Conservation (phyloP, 2,888 invertebrate species). For the Acrobasis suavella region DNA sequence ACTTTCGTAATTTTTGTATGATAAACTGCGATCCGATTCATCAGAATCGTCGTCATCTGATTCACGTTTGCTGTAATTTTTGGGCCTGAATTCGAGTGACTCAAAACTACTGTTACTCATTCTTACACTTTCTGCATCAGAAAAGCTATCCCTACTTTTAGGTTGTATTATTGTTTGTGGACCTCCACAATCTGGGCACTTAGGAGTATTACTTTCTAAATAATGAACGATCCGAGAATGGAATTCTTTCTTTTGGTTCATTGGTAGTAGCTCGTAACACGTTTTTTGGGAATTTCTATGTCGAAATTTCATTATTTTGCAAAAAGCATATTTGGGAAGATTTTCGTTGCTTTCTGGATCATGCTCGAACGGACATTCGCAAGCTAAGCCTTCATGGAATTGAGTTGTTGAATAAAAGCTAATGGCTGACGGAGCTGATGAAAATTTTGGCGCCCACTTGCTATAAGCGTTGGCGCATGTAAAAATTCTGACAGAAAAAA, state of each 20-base stretch:
- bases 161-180: conserved; percentile 62
- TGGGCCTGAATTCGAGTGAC: neutral
- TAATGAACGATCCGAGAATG: conserved; percentile 77
- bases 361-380: conserved; percentile 67
- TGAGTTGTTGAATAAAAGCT: conserved; percentile 32
- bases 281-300: conserved; percentile 73
- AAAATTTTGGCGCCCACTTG: conserved; percentile 40
- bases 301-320: conserved; percentile 81
- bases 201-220: conserved; percentile 73
- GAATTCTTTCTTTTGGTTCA: conserved; percentile 80
- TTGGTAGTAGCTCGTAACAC: conserved; percentile 78
- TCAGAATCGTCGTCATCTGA: neutral
- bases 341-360: conserved; percentile 54
- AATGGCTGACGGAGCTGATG: conserved; percentile 34
- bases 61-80: conserved; percentile 1
- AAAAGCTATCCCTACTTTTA: conserved; percentile 26
- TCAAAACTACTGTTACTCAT: neutral
- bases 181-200: conserved; percentile 78
- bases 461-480: conserved; percentile 71
- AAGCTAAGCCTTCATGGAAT: conserved; percentile 37
- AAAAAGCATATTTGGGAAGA: conserved; percentile 80
- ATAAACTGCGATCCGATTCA: neutral
- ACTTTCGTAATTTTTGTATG: neutral
- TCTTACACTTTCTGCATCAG: conserved; percentile 1
- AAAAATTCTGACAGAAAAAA: conserved; percentile 80